Conservation (phyloP, 2,888 invertebrate genomes). For the Nomada hirtipes region DNA sequence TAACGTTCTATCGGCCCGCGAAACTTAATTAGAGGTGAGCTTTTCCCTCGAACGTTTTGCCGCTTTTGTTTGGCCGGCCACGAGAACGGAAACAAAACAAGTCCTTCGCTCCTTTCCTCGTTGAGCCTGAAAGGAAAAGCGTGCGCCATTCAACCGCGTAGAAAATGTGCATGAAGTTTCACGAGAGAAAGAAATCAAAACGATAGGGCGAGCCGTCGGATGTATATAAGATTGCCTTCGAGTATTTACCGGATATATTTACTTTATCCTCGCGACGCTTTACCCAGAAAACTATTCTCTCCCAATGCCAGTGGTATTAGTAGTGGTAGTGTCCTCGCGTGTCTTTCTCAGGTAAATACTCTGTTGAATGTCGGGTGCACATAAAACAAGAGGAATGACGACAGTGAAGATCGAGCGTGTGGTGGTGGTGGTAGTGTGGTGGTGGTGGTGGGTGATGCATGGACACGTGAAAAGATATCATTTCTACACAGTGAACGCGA, state of each 20-base stretch:
- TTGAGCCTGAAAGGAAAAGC: slow-evolving; percentile 44
- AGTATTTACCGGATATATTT: slow-evolving; percentile 39
- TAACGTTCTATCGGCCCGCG: not conserved
- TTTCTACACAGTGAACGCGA: slow-evolving; percentile 22
- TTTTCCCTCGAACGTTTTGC: not conserved
- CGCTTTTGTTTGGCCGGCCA: not conserved
- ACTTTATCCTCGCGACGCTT: not conserved
- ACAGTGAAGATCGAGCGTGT: not conserved
- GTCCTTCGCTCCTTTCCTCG: slow-evolving; percentile 57
- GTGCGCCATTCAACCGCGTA: slow-evolving; percentile 54
- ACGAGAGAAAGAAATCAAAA: slow-evolving; percentile 5
- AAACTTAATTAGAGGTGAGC: slow-evolving; percentile 18
- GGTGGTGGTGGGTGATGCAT: slow-evolving; percentile 30
- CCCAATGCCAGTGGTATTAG: too few relatives aligned
- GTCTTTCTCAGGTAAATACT: slow-evolving; percentile 34
- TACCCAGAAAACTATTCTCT: not conserved
- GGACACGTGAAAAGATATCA: slow-evolving; percentile 7
- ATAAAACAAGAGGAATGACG: slow-evolving; percentile 17
- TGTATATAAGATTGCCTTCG: not conserved
- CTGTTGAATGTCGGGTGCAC: slow-evolving; percentile 23
- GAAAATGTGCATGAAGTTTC: slow-evolving; percentile 47
- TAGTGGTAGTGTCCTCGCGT: not conserved
- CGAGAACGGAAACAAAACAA: slow-evolving; percentile 15
- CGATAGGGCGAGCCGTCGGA: not conserved
- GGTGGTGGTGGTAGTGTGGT: slow-evolving; percentile 1